Conservation (phyloP, 2,888 invertebrate species). For the Lithosia quadra region DNA sequence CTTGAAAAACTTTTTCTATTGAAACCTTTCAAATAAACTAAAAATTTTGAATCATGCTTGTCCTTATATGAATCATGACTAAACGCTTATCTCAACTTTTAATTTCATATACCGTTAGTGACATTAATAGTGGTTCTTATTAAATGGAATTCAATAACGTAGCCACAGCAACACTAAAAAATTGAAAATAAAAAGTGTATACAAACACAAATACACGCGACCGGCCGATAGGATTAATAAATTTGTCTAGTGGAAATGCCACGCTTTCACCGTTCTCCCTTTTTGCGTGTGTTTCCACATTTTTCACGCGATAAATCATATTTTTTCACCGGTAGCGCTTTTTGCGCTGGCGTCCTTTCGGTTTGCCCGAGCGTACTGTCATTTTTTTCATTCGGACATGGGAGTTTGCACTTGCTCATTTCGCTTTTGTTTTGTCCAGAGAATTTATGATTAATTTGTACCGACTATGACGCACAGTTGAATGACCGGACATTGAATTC, state of each 20-base stretch:
- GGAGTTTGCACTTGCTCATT: conserved; percentile 79
- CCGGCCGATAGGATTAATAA: conserved; percentile 83
- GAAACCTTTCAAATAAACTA: not conserved
- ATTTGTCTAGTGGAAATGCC: conserved; percentile 83
- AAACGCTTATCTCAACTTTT: not conserved
- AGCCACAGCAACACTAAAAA: conserved; percentile 35
- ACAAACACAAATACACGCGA: conserved; percentile 68
- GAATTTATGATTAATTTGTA: conserved; percentile 79
- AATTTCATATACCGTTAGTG: not conserved
- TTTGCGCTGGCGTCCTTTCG: conserved; percentile 83
- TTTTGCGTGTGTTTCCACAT: conserved; percentile 86
- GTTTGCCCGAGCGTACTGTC: conserved; percentile 82
- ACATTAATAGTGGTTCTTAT: not conserved
- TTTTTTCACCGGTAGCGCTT: conserved; percentile 86
- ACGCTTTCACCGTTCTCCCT: conserved; percentile 82
- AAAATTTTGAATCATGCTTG: not conserved
- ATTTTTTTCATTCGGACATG: conserved; percentile 84
- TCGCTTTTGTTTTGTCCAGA: conserved; percentile 79
- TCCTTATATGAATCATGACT: not conserved
- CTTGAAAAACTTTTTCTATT: not conserved
- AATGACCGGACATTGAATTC: conserved; percentile 57
- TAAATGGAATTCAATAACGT: conserved; percentile 35
- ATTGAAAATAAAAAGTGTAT: conserved; percentile 54
- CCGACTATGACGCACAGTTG: conserved; percentile 61
- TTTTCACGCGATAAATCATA: conserved; percentile 87